Conservation (phyloP, 2,113 vertebrate species). For the Oriolus oriolus region DNA sequence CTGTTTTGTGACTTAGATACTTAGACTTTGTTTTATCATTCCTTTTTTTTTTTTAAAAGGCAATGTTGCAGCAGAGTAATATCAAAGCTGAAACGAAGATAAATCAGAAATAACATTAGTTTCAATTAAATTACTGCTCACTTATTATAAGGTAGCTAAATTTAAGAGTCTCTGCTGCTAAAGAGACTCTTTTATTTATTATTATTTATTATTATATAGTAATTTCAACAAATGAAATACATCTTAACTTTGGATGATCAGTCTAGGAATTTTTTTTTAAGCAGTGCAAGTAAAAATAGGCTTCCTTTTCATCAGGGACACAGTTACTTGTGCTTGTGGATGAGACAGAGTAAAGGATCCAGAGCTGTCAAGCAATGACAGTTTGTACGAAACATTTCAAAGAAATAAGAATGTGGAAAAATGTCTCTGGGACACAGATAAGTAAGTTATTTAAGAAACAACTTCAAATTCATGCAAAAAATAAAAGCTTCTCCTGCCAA, state of each 20-base stretch:
- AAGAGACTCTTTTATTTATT: too few species aligned
- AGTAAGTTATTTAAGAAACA: slow-evolving; percentile 27
- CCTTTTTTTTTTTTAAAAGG: too few species aligned
- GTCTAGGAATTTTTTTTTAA: background rate
- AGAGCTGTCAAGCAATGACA: background rate
- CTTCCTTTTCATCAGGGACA: background rate
- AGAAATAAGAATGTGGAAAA: background rate
- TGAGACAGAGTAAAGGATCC: background rate
- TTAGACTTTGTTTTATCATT: too few species aligned
- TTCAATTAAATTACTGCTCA: background rate
- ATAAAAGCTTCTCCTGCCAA: slow-evolving; percentile 5
- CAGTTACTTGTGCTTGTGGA: background rate
- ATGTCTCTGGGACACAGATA: background rate
- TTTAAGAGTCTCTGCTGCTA: background rate
- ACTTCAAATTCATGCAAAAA: slow-evolving; percentile 38
- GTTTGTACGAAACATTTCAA: slow-evolving; percentile 5
- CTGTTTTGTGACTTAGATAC: too few species aligned
- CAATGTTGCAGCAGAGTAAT: background rate
- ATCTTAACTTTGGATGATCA: background rate
- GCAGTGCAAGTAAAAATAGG: background rate
- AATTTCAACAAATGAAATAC: background rate
- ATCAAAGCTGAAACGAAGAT: background rate
- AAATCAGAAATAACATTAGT: background rate
- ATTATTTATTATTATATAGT: background rate
- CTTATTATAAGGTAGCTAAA: background rate